Conservation (phyloP, 2,797 vertebrate genomes). For the Pipistrellus pipistrellus region DNA sequence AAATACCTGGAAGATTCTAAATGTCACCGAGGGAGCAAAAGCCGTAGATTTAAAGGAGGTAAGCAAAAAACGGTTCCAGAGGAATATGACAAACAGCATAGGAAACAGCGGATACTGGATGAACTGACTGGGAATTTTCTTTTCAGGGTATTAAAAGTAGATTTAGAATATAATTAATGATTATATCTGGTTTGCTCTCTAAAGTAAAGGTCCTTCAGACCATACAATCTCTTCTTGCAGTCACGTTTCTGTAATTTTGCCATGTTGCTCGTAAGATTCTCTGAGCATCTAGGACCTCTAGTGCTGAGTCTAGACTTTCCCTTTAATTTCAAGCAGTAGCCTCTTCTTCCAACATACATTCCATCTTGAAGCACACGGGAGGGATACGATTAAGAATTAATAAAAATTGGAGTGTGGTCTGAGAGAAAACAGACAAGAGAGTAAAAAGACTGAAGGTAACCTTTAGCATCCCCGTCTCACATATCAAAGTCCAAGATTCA, state of each 20-base stretch:
- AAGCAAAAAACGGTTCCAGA: slow-evolving; percentile 6
- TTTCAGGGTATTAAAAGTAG: background rate
- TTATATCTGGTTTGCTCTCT: background rate
- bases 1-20: background rate
- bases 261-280: background rate
- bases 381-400: slow-evolving; percentile 45
- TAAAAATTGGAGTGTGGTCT: slow-evolving; percentile 18
- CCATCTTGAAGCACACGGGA: background rate
- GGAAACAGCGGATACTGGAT: background rate
- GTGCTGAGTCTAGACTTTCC: background rate
- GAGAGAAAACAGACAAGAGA: slow-evolving; percentile 62
- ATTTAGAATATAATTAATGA: slow-evolving; percentile 6
- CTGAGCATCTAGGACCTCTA: background rate
- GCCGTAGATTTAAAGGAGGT: slow-evolving; percentile 1
- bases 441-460: background rate
- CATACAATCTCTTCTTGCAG: background rate
- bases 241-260: background rate
- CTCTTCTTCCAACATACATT: slow-evolving; percentile 4
- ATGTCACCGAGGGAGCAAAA: background rate
- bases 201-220: background rate
- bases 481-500: slow-evolving; percentile 36
- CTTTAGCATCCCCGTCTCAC: background rate
- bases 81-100: background rate
- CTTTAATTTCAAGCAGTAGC: background rate
- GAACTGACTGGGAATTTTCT: background rate